Conservation (phyloP, 2,797 vertebrate species). For the Oreortyx pictus region DNA sequence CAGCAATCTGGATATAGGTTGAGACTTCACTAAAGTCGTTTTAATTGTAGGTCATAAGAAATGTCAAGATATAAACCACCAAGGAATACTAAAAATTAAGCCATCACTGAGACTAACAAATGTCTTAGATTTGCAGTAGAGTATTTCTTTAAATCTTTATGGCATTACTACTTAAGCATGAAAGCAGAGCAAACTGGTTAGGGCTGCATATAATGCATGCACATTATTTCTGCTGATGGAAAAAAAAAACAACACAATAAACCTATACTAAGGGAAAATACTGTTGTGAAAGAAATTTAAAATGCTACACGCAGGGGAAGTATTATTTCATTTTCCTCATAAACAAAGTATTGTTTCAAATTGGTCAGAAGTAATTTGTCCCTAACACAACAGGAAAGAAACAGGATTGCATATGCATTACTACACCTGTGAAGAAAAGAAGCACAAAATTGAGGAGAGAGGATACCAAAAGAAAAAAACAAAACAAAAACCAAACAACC, state of each 20-base stretch:
- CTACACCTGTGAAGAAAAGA: rapidly evolving
- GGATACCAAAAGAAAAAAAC: neutral
- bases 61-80: slow-evolving; percentile 44
- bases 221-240: neutral
- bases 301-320: neutral
- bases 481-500: neutral
- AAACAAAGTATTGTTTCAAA: neutral
- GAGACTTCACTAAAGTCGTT: slow-evolving; percentile 25
- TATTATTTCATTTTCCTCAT: neutral
- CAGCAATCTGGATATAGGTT: slow-evolving; percentile 34
- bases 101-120: slow-evolving; percentile 45
- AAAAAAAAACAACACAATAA: neutral
- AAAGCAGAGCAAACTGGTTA: neutral
- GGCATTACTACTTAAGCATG: neutral
- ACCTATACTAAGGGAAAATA: neutral
- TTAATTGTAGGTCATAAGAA: slow-evolving; percentile 61
- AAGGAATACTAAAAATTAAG: slow-evolving; percentile 66
- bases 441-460: neutral
- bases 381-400: neutral
- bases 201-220: neutral
- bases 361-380: neutral
- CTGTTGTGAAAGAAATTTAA: neutral
- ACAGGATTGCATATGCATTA: neutral
- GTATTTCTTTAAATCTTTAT: neutral
- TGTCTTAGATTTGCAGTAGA: neutral